These are phyloP conservation scores for Chinchilla lanigera DNA, from an alignment of 2,113 vertebrate genomes.

Conservation along the genomic window DNA sequence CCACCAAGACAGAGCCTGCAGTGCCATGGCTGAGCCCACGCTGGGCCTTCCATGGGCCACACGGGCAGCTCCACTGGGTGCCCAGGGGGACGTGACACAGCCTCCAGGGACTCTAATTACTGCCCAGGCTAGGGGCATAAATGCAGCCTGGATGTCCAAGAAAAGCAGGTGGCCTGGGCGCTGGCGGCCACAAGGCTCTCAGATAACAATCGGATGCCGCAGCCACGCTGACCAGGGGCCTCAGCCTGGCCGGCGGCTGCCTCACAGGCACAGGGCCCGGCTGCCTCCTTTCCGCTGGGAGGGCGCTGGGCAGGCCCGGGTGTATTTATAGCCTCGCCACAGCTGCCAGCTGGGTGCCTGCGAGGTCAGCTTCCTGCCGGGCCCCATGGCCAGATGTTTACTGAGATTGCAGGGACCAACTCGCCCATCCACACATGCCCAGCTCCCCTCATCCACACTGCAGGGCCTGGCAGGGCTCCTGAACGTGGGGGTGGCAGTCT, in stretches of 20 bases:
- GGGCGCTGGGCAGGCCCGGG: neutral
- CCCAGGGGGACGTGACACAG: neutral
- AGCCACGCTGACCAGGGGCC: slow-evolving; percentile 63
- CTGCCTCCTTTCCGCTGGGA: slow-evolving; percentile 69
- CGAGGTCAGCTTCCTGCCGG: slow-evolving; percentile 75
- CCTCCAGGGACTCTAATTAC: slow-evolving; percentile 54
- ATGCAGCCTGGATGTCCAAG: slow-evolving; percentile 66
- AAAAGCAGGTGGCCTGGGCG: slow-evolving; percentile 55
- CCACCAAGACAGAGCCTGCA: fast-evolving
- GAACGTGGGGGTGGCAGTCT: neutral
- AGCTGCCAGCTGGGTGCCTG: slow-evolving; percentile 67
- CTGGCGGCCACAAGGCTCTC: neutral
- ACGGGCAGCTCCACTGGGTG: neutral
- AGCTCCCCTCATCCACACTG: neutral
- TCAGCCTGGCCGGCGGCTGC: neutral
- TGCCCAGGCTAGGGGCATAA: slow-evolving; percentile 65
- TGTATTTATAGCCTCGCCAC: slow-evolving; percentile 71
- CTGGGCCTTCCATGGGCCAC: fast-evolving
- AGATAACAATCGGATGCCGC: neutral
- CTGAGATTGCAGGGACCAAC: slow-evolving; percentile 61
- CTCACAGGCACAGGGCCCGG: neutral
- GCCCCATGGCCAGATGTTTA: slow-evolving; percentile 72
- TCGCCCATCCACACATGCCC: neutral
- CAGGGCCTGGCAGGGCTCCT: neutral
- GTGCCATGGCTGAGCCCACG: neutral